Base-by-base conservation (phyloP, 2,888 invertebrate genomes). In the Allygus modestus region DNA sequence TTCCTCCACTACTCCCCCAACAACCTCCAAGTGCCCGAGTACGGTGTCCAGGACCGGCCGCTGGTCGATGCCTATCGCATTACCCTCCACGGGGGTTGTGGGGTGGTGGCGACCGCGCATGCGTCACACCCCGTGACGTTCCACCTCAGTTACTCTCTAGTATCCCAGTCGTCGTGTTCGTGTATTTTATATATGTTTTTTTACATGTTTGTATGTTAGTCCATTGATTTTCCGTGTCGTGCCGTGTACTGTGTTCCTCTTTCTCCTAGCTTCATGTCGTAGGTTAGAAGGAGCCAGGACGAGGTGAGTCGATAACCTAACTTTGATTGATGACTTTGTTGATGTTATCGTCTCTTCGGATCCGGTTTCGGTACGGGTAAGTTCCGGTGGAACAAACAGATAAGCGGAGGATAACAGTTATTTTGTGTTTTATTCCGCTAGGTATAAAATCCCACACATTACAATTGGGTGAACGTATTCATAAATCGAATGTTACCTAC, bases 151-250 rank as follows among this genome's bases (percentile, higher is more conserved):
- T 11, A 28, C 79, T 33, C 2, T 79, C 51, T 33, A 58, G 79
- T 79, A 26, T 2, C 79, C 33, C 58, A n/a, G 20, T 33, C 33
- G 79, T 79, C 79, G 73, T 73, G 73, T 37, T 51, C 79, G 79
- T 51, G 58, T 79, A 28, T 58, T 58, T 79, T 79, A 20, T 75
- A 79, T 58, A 37, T 58, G 79, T 79, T 79, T 51, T 79, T 79
- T 28, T 79, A 79, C 79, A 31, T 58, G 58, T 79, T 79, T 79
- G 46, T 79, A 79, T 79, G 79, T 79, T 79, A 51, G 79, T 58
- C 79, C 33, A 79, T 79, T 79, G 79, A 79, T 79, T 79, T 46
- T 51, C 17, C 37, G 77, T 77, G 51, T 79, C 33, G 51, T 77
- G 43, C 15, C 31, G 73, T 37, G 69, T 31, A 9, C 69, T 20